phyloP scores from a whole-genome alignment of 2,113 vertebrate species.

The Variabilichromis moorii region DNA sequence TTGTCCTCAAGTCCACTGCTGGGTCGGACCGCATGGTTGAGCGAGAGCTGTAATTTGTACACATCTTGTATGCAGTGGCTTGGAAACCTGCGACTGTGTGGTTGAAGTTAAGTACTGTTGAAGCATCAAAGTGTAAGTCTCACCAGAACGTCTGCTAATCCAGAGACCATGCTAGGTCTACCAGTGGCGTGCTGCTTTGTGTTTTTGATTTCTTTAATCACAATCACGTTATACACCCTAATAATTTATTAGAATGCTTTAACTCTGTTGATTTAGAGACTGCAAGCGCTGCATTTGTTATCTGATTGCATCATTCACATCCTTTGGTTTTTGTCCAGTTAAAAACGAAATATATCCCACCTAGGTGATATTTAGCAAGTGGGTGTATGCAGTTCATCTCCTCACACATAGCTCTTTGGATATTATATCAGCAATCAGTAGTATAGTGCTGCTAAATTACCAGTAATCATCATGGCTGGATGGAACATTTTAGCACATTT shows the following conservation, averaged over 20 bases:
- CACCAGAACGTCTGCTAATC: not conserved
- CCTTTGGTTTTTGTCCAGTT: not conserved
- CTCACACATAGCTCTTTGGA: not conserved
- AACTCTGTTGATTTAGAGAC: not conserved
- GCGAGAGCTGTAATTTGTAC: not conserved
- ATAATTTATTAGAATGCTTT: not conserved
- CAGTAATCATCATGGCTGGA: not conserved
- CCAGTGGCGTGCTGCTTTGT: not conserved
- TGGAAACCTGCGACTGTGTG: not conserved
- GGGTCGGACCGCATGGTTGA: rapidly evolving
- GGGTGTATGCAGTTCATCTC: not conserved
- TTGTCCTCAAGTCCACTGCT: not conserved
- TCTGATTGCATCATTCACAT: not conserved
- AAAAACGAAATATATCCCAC: not conserved
- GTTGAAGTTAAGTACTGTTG: not conserved
- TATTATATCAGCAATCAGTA: not conserved
- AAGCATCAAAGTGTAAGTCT: not conserved
- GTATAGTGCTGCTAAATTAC: not conserved
- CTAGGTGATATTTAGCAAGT: not conserved
- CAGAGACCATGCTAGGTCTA: not conserved
- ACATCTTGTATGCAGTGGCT: not conserved
- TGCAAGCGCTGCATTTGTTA: not conserved
- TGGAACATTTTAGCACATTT: not conserved
- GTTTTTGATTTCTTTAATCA: not conserved
- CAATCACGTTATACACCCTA: not conserved